A percentile compares a stretch with the other conserved stretches of the same genome.
Conservation (phyloP, 2,888 invertebrate species). For the Seira ritae region DNA sequence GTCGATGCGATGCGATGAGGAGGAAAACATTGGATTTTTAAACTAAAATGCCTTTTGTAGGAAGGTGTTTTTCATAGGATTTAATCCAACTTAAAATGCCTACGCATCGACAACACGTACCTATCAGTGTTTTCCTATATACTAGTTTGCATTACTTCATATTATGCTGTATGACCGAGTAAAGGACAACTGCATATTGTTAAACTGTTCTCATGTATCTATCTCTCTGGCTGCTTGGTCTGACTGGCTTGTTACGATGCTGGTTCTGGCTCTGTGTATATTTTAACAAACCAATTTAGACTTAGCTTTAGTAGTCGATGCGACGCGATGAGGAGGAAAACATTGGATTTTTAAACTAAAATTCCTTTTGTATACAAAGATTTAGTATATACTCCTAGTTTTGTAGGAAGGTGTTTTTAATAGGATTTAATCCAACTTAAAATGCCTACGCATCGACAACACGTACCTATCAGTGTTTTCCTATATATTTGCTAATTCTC, state of each 20-base stretch:
- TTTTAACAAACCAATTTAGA: no score
- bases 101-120: conserved; percentile 4
- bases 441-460: conserved; percentile 10
- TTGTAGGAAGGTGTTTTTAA: no score
- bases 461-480: background rate
- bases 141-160: conserved; percentile 33
- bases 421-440: background rate
- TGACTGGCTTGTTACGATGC: background rate
- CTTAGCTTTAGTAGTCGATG: no score
- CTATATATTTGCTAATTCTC: background rate
- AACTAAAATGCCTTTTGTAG: background rate
- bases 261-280: background rate
- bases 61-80: no score
- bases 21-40: background rate
- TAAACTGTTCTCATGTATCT: conserved; percentile 22
- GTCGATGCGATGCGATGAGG: no score
- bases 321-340: conserved; percentile 10
- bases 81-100: background rate
- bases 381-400: no score
- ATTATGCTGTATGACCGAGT: conserved; percentile 14
- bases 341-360: background rate
- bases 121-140: background rate
- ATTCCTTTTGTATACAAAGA: no score
- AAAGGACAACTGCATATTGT: background rate
- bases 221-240: conserved; percentile 4